These are phyloP conservation scores for Polymixis lichenea DNA, from an alignment of 2,888 invertebrate species.

Conservation along the genomic window DNA sequence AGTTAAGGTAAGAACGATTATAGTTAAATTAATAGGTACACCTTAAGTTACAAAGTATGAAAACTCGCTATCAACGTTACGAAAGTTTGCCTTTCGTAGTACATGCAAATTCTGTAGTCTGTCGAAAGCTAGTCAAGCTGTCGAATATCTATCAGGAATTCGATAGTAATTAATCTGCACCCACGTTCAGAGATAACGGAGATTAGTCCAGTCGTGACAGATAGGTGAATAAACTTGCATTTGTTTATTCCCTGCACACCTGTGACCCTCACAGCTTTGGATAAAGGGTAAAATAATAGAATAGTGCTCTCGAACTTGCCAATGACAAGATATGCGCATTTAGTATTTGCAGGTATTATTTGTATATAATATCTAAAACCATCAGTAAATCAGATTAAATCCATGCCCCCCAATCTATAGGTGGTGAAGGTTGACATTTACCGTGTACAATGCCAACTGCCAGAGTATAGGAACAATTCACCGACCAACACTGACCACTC, in stretches of 20 bases:
- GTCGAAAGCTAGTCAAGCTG: conserved; percentile 68
- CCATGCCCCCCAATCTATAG: not conserved
- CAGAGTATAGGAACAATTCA: not conserved
- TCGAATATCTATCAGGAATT: conserved; percentile 67
- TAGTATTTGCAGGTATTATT: not conserved
- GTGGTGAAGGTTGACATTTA: conserved; percentile 40
- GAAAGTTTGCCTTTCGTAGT: conserved; percentile 57
- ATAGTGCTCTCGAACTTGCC: not conserved
- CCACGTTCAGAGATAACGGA: conserved; percentile 43
- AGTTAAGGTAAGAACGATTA: conserved; percentile 13
- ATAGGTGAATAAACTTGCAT: conserved; percentile 9
- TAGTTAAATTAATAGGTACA: conserved; percentile 28
- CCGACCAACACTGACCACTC: not conserved
- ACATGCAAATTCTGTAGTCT: conserved; percentile 59
- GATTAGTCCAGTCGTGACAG: conserved; percentile 36
- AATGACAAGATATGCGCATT: not conserved
- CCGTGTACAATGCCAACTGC: conserved; percentile 5
- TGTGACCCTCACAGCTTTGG: not conserved
- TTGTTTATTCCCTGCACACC: conserved; percentile 13
- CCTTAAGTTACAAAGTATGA: conserved; percentile 53
- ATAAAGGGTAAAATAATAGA: not conserved
- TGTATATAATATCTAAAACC: conserved; percentile 2
- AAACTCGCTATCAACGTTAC: conserved; percentile 59
- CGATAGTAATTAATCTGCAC: conserved; percentile 59
- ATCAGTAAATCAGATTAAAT: conserved; percentile 23